phyloP scores from a whole-genome alignment of 2,888 invertebrate species.

The Pheosia gnoma region DNA sequence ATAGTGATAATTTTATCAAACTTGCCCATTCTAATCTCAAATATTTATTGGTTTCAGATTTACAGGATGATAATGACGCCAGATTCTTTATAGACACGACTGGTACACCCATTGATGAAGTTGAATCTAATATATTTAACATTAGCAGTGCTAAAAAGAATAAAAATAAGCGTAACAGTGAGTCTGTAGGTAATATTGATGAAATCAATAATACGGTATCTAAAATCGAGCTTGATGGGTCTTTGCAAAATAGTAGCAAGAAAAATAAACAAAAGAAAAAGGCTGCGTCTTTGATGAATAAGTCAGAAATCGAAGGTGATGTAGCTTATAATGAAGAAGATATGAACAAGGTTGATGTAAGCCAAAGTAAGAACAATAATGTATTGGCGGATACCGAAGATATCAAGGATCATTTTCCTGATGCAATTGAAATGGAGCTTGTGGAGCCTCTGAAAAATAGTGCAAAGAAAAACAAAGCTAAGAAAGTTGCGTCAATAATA shows the following conservation, averaged over 20 bases:
- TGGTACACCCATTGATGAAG: conserved; percentile 28
- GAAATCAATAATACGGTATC: neutral
- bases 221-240: neutral
- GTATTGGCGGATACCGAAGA: neutral
- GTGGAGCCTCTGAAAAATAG: neutral
- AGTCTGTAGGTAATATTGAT: neutral
- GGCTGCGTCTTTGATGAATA: neutral
- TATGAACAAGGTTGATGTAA: neutral
- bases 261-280: conserved; percentile 3
- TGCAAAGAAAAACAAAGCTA: neutral
- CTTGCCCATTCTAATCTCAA: neutral
- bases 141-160: neutral
- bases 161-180: neutral
- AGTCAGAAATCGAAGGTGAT: neutral
- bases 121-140: conserved; percentile 12
- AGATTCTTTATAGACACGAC: conserved; percentile 50
- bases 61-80: conserved; percentile 23
- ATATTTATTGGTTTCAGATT: conserved; percentile 19
- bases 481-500: neutral
- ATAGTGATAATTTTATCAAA: neutral
- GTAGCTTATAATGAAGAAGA: neutral
- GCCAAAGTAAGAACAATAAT: neutral
- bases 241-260: neutral
- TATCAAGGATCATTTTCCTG: neutral
- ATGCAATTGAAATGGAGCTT: conserved; percentile 5